These are phyloP conservation scores for Crotalus helleri DNA, from an alignment of 2,113 vertebrate species.

Conservation along the genomic window DNA sequence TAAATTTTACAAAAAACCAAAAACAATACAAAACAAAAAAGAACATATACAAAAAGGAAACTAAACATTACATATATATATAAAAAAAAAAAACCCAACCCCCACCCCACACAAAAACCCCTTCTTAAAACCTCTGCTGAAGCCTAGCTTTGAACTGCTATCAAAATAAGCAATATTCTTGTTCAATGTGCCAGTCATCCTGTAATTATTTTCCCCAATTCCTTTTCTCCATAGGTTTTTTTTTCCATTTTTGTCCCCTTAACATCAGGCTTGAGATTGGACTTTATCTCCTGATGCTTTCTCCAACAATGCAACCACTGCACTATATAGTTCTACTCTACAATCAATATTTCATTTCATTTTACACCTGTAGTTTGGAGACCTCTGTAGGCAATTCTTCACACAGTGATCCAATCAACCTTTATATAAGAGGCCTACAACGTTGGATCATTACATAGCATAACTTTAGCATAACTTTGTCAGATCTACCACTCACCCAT, in stretches of 20 bases:
- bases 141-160: background rate
- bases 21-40: too few species aligned
- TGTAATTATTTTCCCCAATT: background rate
- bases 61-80: too few species aligned
- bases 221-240: background rate
- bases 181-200: background rate
- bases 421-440: background rate
- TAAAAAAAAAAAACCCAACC: too few species aligned
- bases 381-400: background rate
- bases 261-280: background rate
- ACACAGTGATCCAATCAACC: background rate
- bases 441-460: background rate
- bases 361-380: background rate
- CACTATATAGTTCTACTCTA: too few species aligned
- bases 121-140: background rate
- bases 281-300: background rate
- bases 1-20: too few species aligned
- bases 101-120: too few species aligned
- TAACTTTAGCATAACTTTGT: background rate
- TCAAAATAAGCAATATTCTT: background rate
- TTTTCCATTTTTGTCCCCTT: background rate
- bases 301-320: background rate
- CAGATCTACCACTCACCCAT: background rate
- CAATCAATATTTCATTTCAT: background rate
- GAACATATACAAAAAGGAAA: too few species aligned